Conservation (phyloP, 2,113 vertebrate genomes). For the Mola mola region DNA sequence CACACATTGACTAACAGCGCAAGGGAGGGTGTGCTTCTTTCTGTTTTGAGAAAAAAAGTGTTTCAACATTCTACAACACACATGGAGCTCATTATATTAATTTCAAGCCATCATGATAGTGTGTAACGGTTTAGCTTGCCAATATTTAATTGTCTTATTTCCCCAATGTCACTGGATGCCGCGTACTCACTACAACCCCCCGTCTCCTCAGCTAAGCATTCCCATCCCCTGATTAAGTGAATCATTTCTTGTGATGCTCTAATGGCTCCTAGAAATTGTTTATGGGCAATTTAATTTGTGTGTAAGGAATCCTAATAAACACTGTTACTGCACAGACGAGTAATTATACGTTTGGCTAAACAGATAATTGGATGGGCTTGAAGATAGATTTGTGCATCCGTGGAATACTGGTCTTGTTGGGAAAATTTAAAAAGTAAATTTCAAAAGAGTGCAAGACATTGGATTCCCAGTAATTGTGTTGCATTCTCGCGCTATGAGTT, state of each 20-base stretch:
- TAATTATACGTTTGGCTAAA: slow-evolving; percentile 77
- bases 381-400: slow-evolving; percentile 56
- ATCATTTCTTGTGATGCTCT: slow-evolving; percentile 74
- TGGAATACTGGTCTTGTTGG: slow-evolving; percentile 21
- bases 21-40: slow-evolving; percentile 9
- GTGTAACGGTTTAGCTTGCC: slow-evolving; percentile 41
- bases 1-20: slow-evolving; percentile 9
- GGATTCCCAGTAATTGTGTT: slow-evolving; percentile 26
- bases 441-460: slow-evolving; percentile 13
- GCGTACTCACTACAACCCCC: slow-evolving; percentile 35
- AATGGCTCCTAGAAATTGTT: slow-evolving; percentile 78
- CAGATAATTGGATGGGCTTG: slow-evolving; percentile 69
- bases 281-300: slow-evolving; percentile 75
- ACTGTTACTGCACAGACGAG: slow-evolving; percentile 59
- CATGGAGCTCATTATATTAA: slow-evolving; percentile 50
- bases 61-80: slow-evolving; percentile 11
- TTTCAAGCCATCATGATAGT: slow-evolving; percentile 43
- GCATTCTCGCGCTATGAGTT: neutral
- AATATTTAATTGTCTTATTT: slow-evolving; percentile 66
- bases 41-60: slow-evolving; percentile 22
- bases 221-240: slow-evolving; percentile 67
- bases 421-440: slow-evolving; percentile 42
- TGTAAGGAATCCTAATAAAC: slow-evolving; percentile 69
- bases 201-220: slow-evolving; percentile 38
- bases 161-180: slow-evolving; percentile 38